phyloP scores from a whole-genome alignment of 2,888 invertebrate genomes.

The Atrina japonica region DNA sequence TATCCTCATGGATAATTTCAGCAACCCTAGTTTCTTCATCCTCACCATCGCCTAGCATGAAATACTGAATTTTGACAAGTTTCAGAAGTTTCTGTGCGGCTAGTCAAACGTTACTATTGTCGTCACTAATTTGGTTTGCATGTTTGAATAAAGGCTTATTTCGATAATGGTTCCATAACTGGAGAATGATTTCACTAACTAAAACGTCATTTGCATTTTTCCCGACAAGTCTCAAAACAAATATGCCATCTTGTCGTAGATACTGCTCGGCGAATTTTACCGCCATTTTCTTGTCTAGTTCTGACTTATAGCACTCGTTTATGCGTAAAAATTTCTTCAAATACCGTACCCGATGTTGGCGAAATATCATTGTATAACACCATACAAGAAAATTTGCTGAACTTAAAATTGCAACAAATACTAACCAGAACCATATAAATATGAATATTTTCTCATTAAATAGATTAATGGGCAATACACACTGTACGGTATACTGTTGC shows the following conservation, averaged over 20 bases:
- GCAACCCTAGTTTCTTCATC: no score
- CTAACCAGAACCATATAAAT: conserved; percentile 83
- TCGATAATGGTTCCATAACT: conserved; percentile 79
- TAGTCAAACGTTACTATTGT: conserved; percentile 78
- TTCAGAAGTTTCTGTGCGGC: conserved; percentile 70
- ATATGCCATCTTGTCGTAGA: conserved; percentile 79
- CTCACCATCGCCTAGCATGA: conserved; percentile 32
- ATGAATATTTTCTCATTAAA: conserved; percentile 80
- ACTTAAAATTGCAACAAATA: conserved; percentile 81
- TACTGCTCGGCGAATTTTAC: conserved; percentile 79
- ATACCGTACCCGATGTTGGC: conserved; percentile 74
- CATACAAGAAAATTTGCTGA: conserved; percentile 81
- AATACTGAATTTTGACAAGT: conserved; percentile 69
- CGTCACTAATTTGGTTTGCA: conserved; percentile 75
- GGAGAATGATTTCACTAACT: conserved; percentile 79
- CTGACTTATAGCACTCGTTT: conserved; percentile 76
- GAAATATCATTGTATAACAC: conserved; percentile 78
- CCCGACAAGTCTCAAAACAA: conserved; percentile 79
- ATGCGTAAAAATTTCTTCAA: conserved; percentile 77
- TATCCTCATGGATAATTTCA: no score
- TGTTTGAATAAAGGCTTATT: conserved; percentile 76
- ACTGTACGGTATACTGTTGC: conserved; percentile 81
- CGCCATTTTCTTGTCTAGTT: conserved; percentile 76
- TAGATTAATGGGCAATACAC: conserved; percentile 79
- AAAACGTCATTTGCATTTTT: conserved; percentile 81